Evolutionary conservation across 1,140 invertebrate species (phyloP), one percentile per base, ranked within the genome.

Genomic region (Scaptomyza graminum): DNA sequence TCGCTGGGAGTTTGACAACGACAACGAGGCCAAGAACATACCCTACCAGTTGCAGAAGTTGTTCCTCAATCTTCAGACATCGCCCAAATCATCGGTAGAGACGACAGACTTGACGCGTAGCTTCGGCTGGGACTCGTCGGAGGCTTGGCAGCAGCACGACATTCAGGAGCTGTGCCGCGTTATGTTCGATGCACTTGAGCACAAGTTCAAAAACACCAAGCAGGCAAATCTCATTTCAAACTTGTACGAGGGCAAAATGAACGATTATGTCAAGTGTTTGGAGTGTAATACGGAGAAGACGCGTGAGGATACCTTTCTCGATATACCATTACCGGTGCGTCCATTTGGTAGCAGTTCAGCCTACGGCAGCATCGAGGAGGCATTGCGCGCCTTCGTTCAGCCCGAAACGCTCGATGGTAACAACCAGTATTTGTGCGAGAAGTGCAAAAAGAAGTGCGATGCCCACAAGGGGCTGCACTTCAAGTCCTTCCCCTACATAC

Each of bases 131-230:
- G 96, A 97, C 90, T 96, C 95, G 7, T 95, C 95, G 67, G 96
- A 98, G 92, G 96, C 96, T 0, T 98, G 97, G 96, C 96, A 98
- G 74, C 97, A 98, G 87, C 97, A 98, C 83, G 97, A 98, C 90
- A 97, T 98, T 46, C 97, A 98, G 91, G 97, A 98, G 90, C 91
- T 98, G 31, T 98, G 96, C 91, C 93, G 97, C 59, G 96, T 98
- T 4, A 97, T 98, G 96, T 97, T 98, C 90, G 97, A 98, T 92
- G 97, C 97, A 0, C 91, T 98, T 13, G 97, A 97, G 92, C 95
- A 95, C 59, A 96, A 96, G 76, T 97, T 97, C 90, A 96, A 96
- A 92, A 95, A 96, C 69, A 97, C 96, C 8, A 94, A 96, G 72
- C 96, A 97, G 90, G 94, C 96, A 12, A 95, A 97, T 90, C 93